Percentiles rank a stretch among this genome's conserved stretches.
Evolutionary conservation across 64 coral and sea anemone species (phyloP).

Genomic region (Pocillopora verrucosa): DNA sequence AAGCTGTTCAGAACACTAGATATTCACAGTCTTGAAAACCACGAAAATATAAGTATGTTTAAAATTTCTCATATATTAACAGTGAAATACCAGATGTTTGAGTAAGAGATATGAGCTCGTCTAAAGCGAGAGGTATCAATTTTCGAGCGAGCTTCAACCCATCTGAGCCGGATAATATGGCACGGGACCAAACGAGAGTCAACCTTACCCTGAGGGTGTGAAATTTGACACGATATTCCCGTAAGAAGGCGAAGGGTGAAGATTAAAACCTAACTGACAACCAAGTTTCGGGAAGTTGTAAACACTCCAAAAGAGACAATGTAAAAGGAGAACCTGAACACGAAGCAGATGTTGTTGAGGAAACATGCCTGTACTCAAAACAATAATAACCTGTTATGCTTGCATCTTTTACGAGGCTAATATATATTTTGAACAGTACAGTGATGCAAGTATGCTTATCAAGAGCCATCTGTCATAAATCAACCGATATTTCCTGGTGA

Average conservation of each 20-base stretch:
- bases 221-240: not conserved
- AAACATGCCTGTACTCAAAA: too few relatives aligned
- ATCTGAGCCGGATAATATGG: not conserved
- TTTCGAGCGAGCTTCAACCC: not conserved
- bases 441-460: constrained; percentile 12
- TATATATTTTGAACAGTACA: not conserved
- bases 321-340: not conserved
- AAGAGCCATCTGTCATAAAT: not conserved
- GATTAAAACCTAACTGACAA: not conserved
- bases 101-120: too few relatives aligned
- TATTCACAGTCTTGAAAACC: too few relatives aligned
- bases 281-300: not conserved
- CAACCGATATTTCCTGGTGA: not conserved
- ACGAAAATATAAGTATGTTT: too few relatives aligned
- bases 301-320: not conserved
- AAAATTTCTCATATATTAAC: too few relatives aligned
- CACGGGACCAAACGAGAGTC: not conserved
- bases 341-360: too few relatives aligned
- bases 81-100: too few relatives aligned
- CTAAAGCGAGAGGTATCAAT: not conserved
- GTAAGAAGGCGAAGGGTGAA: not conserved
- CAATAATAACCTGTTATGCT: too few relatives aligned
- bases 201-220: not conserved
- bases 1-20: not conserved
- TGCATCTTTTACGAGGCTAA: too few relatives aligned